Conservation (phyloP, 2,113 vertebrate species). For the Chionis minor region DNA sequence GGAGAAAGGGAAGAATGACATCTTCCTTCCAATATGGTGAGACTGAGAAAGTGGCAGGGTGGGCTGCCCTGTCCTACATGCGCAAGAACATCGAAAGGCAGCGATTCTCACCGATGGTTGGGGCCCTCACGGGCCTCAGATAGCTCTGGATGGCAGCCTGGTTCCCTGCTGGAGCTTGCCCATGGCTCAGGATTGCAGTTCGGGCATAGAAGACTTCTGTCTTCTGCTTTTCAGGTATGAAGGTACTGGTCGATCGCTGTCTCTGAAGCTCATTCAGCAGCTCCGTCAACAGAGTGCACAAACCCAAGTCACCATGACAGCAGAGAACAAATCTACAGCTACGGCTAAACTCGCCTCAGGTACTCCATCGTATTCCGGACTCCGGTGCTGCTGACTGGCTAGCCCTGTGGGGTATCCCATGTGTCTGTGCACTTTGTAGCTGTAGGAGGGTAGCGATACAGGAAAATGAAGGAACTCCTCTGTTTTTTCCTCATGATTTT, state of each 20-base stretch:
- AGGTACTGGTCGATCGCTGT: slow-evolving; percentile 94
- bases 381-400: not conserved
- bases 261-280: slow-evolving; percentile 96
- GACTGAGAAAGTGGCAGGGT: not conserved
- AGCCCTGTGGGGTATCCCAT: fast-evolving
- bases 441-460: not conserved
- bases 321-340: slow-evolving; percentile 86
- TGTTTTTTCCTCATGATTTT: not conserved
- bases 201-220: too few relatives aligned
- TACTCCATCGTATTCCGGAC: not conserved
- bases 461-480: not conserved
- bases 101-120: fast-evolving
- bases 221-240: slow-evolving; percentile 83
- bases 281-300: slow-evolving; percentile 92
- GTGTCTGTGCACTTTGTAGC: not conserved
- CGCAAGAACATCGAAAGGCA: not conserved
- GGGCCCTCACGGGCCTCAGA: not conserved
- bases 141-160: not conserved
- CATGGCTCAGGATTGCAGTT: not conserved
- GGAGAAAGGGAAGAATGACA: not conserved
- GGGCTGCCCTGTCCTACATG: not conserved
- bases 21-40: not conserved
- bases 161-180: not conserved
- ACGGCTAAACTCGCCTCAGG: slow-evolving; percentile 88
- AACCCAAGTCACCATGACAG: slow-evolving; percentile 85